Evolutionary conservation across 2,888 invertebrate genomes (phyloP).

Genomic region (Patella caerulea): DNA sequence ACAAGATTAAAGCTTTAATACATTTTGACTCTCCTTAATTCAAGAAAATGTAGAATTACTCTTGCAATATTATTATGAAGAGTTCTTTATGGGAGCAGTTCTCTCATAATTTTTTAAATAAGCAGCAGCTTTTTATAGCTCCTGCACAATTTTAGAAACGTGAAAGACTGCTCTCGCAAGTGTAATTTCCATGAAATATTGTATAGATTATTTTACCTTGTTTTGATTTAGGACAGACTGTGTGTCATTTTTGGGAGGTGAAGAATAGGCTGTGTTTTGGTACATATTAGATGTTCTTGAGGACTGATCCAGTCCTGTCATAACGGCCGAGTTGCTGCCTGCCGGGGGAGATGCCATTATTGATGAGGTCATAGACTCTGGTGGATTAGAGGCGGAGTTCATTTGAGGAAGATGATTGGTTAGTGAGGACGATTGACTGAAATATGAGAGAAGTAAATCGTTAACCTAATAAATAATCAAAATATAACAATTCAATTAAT

Average conservation of each 20-base stretch:
- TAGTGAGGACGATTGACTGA: slow-evolving; percentile 46
- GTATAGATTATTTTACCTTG: slow-evolving; percentile 36
- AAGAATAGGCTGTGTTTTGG: slow-evolving; percentile 58
- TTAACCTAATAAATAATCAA: too few relatives aligned
- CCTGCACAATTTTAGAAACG: too few relatives aligned
- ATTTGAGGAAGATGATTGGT: slow-evolving; percentile 49
- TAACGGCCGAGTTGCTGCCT: slow-evolving; percentile 31
- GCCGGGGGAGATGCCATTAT: slow-evolving; percentile 50
- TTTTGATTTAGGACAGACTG: slow-evolving; percentile 34
- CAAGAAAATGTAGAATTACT: too few relatives aligned
- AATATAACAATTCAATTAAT: too few relatives aligned
- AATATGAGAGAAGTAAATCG: slow-evolving; percentile 14
- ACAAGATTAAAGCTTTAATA: too few relatives aligned
- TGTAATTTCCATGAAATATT: too few relatives aligned
- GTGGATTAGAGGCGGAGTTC: slow-evolving; percentile 39
- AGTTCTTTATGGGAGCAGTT: too few relatives aligned
- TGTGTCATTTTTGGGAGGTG: slow-evolving; percentile 62
- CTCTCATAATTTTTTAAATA: too few relatives aligned
- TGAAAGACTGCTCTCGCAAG: too few relatives aligned
- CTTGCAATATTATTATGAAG: too few relatives aligned
- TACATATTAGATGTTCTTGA: slow-evolving; percentile 50
- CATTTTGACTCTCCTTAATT: too few relatives aligned
- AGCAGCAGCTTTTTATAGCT: too few relatives aligned
- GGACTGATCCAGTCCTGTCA: slow-evolving; percentile 45
- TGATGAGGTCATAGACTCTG: slow-evolving; percentile 49